phyloP scores from a whole-genome alignment of 2,888 invertebrate genomes.

The Parelbella ahira region DNA sequence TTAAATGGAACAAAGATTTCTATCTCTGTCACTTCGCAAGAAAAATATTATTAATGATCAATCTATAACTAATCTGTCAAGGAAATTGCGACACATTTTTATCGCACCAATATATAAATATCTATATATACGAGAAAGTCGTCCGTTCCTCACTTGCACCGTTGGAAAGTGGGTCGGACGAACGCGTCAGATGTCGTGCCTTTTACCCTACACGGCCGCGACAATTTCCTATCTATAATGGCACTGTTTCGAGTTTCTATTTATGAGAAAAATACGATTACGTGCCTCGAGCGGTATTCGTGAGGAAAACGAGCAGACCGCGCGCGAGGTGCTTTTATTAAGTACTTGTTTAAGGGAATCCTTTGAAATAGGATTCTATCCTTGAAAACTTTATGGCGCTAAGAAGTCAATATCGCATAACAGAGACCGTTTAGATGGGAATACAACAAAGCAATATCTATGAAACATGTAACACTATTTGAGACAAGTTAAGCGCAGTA shows the following conservation, averaged over 20 bases:
- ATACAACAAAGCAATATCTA: too few species aligned
- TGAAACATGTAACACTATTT: too few species aligned
- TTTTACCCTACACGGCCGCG: slow-evolving; percentile 54
- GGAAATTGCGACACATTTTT: slow-evolving; percentile 24
- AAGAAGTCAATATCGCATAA: too few species aligned
- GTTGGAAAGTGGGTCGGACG: slow-evolving; percentile 63
- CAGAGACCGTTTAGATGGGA: too few species aligned
- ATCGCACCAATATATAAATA: slow-evolving; percentile 10
- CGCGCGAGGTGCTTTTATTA: slow-evolving; percentile 5
- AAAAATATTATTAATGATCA: too few species aligned
- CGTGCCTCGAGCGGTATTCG: too few species aligned
- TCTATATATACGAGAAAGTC: slow-evolving; percentile 18
- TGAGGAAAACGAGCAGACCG: neutral
- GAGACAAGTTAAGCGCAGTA: too few species aligned
- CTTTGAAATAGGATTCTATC: too few species aligned
- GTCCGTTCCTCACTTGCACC: slow-evolving; percentile 38
- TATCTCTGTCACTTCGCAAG: too few species aligned
- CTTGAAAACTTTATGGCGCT: too few species aligned
- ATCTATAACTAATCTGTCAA: slow-evolving; percentile 17
- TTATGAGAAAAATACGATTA: slow-evolving; percentile 35
- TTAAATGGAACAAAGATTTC: too few species aligned
- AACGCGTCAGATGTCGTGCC: slow-evolving; percentile 47
- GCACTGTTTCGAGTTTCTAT: slow-evolving; percentile 33
- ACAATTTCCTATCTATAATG: slow-evolving; percentile 51
- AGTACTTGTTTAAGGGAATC: too few species aligned